Percentiles rank a stretch among this genome's conserved stretches.
Conservation (phyloP, 2,113 vertebrate species). For the Accipiter virgatus region DNA sequence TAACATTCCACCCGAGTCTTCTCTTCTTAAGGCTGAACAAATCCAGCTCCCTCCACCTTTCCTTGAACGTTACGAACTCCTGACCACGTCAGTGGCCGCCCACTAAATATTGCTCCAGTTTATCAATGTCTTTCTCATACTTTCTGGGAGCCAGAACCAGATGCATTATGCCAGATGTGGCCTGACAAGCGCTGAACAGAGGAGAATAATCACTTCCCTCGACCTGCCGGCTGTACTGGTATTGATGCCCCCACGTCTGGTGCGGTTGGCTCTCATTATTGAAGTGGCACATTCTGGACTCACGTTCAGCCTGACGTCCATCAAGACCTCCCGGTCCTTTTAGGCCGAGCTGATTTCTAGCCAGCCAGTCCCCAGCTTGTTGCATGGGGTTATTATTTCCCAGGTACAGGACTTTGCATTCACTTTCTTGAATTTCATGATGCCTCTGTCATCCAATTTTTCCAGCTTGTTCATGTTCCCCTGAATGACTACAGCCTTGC, state of each 20-base stretch:
- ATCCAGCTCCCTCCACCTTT: background rate
- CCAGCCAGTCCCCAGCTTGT: background rate
- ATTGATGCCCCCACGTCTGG: rapidly evolving
- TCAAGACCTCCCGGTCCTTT: background rate
- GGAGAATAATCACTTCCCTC: background rate
- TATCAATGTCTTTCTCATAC: background rate
- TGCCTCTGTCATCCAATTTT: background rate
- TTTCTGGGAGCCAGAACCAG: background rate
- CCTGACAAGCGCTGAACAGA: background rate
- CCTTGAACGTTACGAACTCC: background rate
- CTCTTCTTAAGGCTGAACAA: background rate
- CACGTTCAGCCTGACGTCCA: background rate
- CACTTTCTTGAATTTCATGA: background rate
- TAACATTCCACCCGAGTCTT: background rate
- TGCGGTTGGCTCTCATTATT: background rate
- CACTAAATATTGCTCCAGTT: background rate
- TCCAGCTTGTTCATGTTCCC: background rate
- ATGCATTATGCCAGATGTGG: background rate
- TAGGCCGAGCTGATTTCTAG: background rate
- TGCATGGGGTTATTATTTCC: background rate
- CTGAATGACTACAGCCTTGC: background rate
- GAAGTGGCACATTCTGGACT: background rate
- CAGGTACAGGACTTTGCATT: background rate
- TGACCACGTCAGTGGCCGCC: rapidly evolving
- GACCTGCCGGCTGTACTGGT: background rate